Base-by-base conservation (phyloP, 2,888 invertebrate genomes). In the Ischnus inquisitorius region DNA sequence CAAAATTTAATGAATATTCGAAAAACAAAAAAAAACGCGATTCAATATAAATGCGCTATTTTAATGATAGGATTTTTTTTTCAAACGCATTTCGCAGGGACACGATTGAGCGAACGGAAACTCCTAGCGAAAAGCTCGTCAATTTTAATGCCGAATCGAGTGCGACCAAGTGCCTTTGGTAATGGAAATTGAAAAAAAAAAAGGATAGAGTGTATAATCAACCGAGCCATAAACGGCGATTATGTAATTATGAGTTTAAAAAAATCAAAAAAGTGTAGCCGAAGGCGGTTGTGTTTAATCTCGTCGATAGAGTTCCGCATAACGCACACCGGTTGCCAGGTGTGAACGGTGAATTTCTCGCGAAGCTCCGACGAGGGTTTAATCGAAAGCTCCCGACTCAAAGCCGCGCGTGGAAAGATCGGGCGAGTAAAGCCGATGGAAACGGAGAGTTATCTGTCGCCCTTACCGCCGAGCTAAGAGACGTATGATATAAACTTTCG, bases 141-240 rank as follows among this genome's bases (percentile, higher is more conserved):
- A 72, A 72, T 72, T 72, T 60, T 72, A 57, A 43, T 72, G 16
- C 25, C 25, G n/a, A 28, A 14, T 43, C 28, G 0, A n/a, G n/a
- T n/a, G n/a, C n/a, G 43, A 72, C 22, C n/a, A 22, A 19, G 54
- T 43, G 10, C 3, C 54, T 3, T n/a, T 60, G 68, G 28, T 54
- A 22, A 54, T 54, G 22, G 22, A 8, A 54, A 54, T 12, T 12
- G 60, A 72, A 41, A 8, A 41, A 72, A 72, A 41, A 19, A 43
- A n/a, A n/a, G n/a, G n/a, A n/a, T n/a, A n/a, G 43, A 25, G 25
- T 57, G 54, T 54, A 54, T 19, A 19, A 10, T 54, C 54, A 10
- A 10, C 12, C 43, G 72, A 60, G 57, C 43, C 25, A 60, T 57
- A 60, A 60, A 72, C 60, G 57, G 57, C n/a, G 54, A 54, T 54